Conservation (phyloP, 1,140 invertebrate genomes). For the Lysiphlebus fabarum region DNA sequence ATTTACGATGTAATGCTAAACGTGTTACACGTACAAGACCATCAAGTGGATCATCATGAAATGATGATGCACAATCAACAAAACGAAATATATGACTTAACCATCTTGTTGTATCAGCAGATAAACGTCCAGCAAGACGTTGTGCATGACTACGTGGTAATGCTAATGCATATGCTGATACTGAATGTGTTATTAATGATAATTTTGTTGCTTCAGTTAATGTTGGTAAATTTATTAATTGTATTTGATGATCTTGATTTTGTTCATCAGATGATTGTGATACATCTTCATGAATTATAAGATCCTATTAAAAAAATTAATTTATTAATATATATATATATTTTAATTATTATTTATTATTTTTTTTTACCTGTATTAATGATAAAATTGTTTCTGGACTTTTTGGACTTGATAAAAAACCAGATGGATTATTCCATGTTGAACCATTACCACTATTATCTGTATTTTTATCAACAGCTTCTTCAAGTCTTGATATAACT, state of each 20-base stretch:
- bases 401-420: constrained; percentile 48
- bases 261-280: constrained; percentile 44
- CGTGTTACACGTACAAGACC: constrained; percentile 74
- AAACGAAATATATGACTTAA: constrained; percentile 74
- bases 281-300: constrained; percentile 53
- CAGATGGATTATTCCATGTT: constrained; percentile 50
- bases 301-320: constrained; percentile 41
- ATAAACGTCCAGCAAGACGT: constrained; percentile 67
- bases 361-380: constrained; percentile 54
- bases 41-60: constrained; percentile 75
- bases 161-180: constrained; percentile 70
- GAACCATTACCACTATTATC: constrained; percentile 46
- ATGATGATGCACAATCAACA: constrained; percentile 68
- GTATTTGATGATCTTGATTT: constrained; percentile 38
- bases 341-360: constrained; percentile 4
- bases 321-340: neutral
- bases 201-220: constrained; percentile 64
- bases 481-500: constrained; percentile 64
- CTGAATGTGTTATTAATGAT: constrained; percentile 69
- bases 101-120: constrained; percentile 74
- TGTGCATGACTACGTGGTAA: constrained; percentile 69
- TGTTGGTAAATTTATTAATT: constrained; percentile 50
- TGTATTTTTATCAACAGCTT: constrained; percentile 58
- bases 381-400: constrained; percentile 48
- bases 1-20: constrained; percentile 76